These are phyloP conservation scores for Prorops nasuta DNA, from an alignment of 1,140 invertebrate species.

Conservation along the genomic window DNA sequence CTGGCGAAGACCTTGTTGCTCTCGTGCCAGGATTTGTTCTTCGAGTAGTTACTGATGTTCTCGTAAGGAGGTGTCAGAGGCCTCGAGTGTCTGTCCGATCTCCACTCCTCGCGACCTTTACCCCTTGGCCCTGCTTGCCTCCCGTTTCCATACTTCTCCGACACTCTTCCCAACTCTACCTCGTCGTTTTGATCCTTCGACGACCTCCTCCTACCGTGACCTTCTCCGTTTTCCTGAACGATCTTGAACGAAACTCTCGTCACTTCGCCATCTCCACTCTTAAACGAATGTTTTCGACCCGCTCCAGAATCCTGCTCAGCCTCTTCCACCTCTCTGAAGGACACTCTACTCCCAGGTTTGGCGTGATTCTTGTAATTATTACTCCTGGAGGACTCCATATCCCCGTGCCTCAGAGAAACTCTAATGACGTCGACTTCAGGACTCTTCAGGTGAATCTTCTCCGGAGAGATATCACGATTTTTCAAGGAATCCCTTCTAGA, in stretches of 20 bases:
- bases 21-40: conserved; percentile 37
- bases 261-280: conserved; percentile 14
- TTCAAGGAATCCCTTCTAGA: conserved; percentile 32
- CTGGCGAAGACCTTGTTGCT: conserved; percentile 33
- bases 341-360: too few species aligned
- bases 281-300: conserved; percentile 18
- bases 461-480: neutral
- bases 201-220: neutral
- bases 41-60: conserved; percentile 6
- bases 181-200: neutral
- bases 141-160: conserved; percentile 2
- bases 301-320: conserved; percentile 15
- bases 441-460: neutral
- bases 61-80: conserved; percentile 39
- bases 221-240: neutral
- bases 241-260: neutral
- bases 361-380: too few species aligned
- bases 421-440: neutral
- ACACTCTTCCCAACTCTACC: conserved; percentile 16
- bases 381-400: too few species aligned
- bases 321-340: too few species aligned
- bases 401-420: neutral
- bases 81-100: conserved; percentile 36
- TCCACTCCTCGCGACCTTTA: conserved; percentile 14
- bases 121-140: conserved; percentile 6